Percentiles rank a stretch among this genome's conserved stretches.
Conservation (phyloP, 2,797 vertebrate species). For the Zalophus californianus region DNA sequence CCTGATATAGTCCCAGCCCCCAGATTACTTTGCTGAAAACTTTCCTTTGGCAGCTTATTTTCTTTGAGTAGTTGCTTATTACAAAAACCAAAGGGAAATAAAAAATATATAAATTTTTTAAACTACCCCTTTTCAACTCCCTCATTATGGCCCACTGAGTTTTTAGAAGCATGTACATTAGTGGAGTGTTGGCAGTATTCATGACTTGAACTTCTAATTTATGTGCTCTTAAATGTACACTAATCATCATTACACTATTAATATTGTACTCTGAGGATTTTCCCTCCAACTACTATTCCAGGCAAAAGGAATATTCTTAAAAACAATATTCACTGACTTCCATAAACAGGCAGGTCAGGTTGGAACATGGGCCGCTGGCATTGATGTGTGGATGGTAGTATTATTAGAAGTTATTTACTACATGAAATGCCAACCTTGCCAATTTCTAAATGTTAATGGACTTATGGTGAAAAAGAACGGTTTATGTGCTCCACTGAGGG, state of each 20-base stretch:
- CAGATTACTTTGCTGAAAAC: slow-evolving; percentile 56
- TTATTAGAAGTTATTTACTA: slow-evolving; percentile 64
- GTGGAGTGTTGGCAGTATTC: slow-evolving; percentile 59
- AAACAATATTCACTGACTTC: neutral
- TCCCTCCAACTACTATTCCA: slow-evolving; percentile 1
- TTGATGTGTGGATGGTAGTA: slow-evolving; percentile 5
- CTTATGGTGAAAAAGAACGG: slow-evolving; percentile 58
- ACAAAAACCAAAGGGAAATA: slow-evolving; percentile 67
- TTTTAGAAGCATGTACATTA: slow-evolving; percentile 66
- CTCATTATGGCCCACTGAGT: slow-evolving; percentile 40
- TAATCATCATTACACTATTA: slow-evolving; percentile 57
- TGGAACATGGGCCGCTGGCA: neutral
- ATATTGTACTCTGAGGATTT: slow-evolving; percentile 55
- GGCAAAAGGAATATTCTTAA: slow-evolving; percentile 16
- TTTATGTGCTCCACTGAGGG: slow-evolving; percentile 54
- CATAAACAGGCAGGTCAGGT: neutral
- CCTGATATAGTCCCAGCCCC: slow-evolving; percentile 17
- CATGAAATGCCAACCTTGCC: slow-evolving; percentile 67
- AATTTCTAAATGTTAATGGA: slow-evolving; percentile 76
- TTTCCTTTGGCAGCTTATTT: slow-evolving; percentile 70
- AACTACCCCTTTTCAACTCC: slow-evolving; percentile 31
- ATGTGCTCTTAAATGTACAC: slow-evolving; percentile 66
- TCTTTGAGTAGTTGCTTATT: slow-evolving; percentile 68
- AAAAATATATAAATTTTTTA: slow-evolving; percentile 71
- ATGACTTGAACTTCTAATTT: slow-evolving; percentile 66